phyloP scores from a whole-genome alignment of 2,113 vertebrate genomes.

The Xyrauchen texanus region DNA sequence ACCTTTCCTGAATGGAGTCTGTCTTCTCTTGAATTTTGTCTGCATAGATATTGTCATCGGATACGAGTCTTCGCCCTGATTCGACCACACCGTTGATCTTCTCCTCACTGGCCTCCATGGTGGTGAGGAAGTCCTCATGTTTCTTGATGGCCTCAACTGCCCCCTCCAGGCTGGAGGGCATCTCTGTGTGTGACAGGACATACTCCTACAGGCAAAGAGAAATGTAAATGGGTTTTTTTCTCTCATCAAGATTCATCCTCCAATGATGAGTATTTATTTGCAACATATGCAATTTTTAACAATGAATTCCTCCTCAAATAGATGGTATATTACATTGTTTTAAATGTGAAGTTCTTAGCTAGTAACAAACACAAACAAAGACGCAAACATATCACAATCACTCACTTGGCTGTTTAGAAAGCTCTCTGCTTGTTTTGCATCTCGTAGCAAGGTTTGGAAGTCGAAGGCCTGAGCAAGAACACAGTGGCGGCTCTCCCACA shows the following conservation, averaged over 20 bases:
- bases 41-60: conserved; percentile 78
- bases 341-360: too few species aligned
- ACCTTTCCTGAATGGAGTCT: conserved; percentile 90
- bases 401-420: conserved; percentile 91
- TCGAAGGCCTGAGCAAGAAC: conserved; percentile 86
- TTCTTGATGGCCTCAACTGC: conserved; percentile 90
- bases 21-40: conserved; percentile 92
- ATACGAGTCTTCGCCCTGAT: conserved; percentile 83
- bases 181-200: conserved; percentile 87
- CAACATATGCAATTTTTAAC: too few species aligned
- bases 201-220: conserved; percentile 80
- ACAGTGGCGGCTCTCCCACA: conserved; percentile 92
- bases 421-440: conserved; percentile 89
- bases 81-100: conserved; percentile 86
- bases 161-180: conserved; percentile 85
- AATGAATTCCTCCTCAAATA: too few species aligned
- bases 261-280: too few species aligned
- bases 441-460: conserved; percentile 89
- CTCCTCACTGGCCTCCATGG: conserved; percentile 91
- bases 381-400: neutral
- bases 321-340: too few species aligned
- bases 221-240: too few species aligned
- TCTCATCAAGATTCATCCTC: too few species aligned
- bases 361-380: neutral
- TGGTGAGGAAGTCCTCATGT: conserved; percentile 90